These are phyloP conservation scores for Anoncus sp. DNA, from an alignment of 2,888 invertebrate genomes.

Conservation along the genomic window DNA sequence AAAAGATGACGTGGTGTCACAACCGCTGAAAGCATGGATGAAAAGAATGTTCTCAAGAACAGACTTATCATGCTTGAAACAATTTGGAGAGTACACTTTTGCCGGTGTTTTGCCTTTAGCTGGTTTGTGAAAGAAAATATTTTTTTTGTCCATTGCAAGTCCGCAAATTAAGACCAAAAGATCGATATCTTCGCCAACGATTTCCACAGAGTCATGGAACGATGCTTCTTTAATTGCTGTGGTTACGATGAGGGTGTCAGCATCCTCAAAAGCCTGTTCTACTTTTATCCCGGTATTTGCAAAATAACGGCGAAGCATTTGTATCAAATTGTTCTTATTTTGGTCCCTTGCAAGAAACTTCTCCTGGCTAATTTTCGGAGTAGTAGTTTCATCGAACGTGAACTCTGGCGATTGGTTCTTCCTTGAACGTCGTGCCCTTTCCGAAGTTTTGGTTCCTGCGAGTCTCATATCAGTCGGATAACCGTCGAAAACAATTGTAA, in stretches of 20 bases:
- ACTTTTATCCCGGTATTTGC: slow-evolving; percentile 25
- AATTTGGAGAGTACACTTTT: slow-evolving; percentile 7
- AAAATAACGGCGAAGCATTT: slow-evolving; percentile 55
- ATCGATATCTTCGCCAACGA: slow-evolving; percentile 68
- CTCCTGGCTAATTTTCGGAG: slow-evolving; percentile 62
- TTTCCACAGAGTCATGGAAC: slow-evolving; percentile 34
- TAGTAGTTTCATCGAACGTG: slow-evolving; percentile 61
- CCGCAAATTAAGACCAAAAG: slow-evolving; percentile 67
- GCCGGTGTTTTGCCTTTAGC: slow-evolving; percentile 48
- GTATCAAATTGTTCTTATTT: slow-evolving; percentile 68
- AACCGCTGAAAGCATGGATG: slow-evolving; percentile 68
- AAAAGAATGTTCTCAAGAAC: slow-evolving; percentile 23
- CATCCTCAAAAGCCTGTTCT: slow-evolving; percentile 49
- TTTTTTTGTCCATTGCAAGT: slow-evolving; percentile 38
- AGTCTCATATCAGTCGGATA: slow-evolving; percentile 10
- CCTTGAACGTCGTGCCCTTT: slow-evolving; percentile 54
- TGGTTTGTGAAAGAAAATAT: slow-evolving; percentile 42
- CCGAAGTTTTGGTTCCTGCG: too few relatives aligned
- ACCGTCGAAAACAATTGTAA: slow-evolving; percentile 6
- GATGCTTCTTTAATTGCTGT: slow-evolving; percentile 29
- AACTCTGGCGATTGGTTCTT: slow-evolving; percentile 54
- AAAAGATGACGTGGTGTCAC: too few relatives aligned
- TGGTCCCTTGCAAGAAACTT: slow-evolving; percentile 64
- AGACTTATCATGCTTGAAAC: slow-evolving; percentile 4
- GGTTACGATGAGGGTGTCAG: slow-evolving; percentile 44